Evolutionary conservation across 2,113 vertebrate species (phyloP).

Genomic region (Symphodus melops): DNA sequence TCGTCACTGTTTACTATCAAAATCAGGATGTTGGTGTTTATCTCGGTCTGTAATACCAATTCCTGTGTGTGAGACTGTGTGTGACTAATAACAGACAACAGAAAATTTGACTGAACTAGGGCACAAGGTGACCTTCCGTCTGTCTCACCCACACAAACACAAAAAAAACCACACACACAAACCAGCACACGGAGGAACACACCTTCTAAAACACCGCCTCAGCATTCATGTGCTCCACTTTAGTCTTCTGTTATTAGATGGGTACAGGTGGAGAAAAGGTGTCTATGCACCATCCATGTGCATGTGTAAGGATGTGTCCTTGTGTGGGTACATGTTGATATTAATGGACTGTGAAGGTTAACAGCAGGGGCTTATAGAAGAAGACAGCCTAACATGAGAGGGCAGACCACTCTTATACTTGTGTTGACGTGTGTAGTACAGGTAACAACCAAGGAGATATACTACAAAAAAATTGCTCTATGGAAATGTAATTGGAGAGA

Average conservation of each 20-base stretch:
- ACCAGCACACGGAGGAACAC: slow-evolving; percentile 21
- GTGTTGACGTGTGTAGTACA: slow-evolving; percentile 6
- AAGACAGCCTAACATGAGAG: slow-evolving; percentile 40
- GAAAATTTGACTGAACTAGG: slow-evolving; percentile 54
- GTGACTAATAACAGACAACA: slow-evolving; percentile 58
- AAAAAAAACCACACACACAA: slow-evolving; percentile 10
- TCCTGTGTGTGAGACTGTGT: slow-evolving; percentile 6
- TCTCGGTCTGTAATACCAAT: neutral
- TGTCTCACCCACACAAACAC: slow-evolving; percentile 12
- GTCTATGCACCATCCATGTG: neutral
- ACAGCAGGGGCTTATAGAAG: slow-evolving; percentile 49
- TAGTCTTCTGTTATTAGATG: slow-evolving; percentile 37
- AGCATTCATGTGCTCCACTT: slow-evolving; percentile 63
- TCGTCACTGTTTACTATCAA: neutral
- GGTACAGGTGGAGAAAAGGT: slow-evolving; percentile 3
- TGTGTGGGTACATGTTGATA: slow-evolving; percentile 17
- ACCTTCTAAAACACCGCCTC: slow-evolving; percentile 50
- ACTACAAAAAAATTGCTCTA: neutral
- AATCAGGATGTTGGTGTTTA: slow-evolving; percentile 1
- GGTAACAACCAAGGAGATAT: slow-evolving; percentile 45
- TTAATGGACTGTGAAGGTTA: slow-evolving; percentile 61
- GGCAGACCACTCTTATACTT: slow-evolving; percentile 23
- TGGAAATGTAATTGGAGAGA: slow-evolving; percentile 24
- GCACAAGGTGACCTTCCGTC: slow-evolving; percentile 64
- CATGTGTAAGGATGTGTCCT: neutral